Evolutionary conservation across 2,888 invertebrate species (phyloP).

Genomic region (Caenorhabditis virilis): DNA sequence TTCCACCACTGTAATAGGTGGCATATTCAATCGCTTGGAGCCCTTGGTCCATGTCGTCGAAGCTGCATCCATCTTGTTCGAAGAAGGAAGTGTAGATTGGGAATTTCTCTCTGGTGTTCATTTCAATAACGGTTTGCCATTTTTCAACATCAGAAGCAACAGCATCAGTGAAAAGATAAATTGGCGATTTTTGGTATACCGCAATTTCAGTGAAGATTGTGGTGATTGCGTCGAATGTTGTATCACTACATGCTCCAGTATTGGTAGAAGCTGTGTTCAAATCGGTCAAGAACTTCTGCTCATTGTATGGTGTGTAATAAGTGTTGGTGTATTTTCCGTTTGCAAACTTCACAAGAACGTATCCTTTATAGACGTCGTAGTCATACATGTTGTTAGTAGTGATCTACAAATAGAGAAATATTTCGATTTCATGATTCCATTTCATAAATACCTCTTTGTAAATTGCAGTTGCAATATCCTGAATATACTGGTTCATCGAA

Average conservation of each 20-base stretch:
- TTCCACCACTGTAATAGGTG: conserved; percentile 48
- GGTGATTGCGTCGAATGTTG: conserved; percentile 34
- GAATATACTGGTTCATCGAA: conserved; percentile 42
- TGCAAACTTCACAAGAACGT: conserved; percentile 42
- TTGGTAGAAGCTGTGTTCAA: conserved; percentile 17
- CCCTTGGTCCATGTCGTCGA: conserved; percentile 44
- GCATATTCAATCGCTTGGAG: conserved; percentile 42
- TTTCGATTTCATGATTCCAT: no score
- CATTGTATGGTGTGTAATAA: conserved; percentile 23
- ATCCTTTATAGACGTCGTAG: conserved; percentile 40
- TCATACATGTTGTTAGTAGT: conserved; percentile 11
- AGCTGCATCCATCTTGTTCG: conserved; percentile 34
- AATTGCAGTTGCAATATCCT: conserved; percentile 27
- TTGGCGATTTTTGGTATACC: conserved; percentile 54
- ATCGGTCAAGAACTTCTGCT: conserved; percentile 25
- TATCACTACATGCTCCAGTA: conserved; percentile 37
- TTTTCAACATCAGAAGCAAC: conserved; percentile 45
- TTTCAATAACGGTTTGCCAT: conserved; percentile 46
- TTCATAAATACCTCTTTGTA: no score
- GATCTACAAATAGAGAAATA: no score
- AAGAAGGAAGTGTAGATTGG: conserved; percentile 49
- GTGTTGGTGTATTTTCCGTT: conserved; percentile 33
- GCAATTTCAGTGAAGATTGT: conserved; percentile 38
- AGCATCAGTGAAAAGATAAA: conserved; percentile 59
- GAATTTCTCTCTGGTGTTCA: conserved; percentile 49